Conservation (phyloP, 2,888 invertebrate species). For the Habroteleia sp. region DNA sequence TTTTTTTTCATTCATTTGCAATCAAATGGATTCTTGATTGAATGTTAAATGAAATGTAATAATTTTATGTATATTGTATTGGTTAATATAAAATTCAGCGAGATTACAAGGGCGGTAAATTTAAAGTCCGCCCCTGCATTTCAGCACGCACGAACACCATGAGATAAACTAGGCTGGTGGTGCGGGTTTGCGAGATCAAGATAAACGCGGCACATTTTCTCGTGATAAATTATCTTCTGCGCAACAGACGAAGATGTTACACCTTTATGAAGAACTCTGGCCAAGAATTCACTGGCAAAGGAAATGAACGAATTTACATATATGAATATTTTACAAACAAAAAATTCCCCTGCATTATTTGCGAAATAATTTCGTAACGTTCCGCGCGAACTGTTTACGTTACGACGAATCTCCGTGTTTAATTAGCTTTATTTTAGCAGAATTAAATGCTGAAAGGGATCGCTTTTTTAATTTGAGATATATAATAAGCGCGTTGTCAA, state of each 20-base stretch:
- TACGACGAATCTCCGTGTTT: slow-evolving; percentile 29
- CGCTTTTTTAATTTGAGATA: slow-evolving; percentile 22
- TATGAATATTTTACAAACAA: slow-evolving; percentile 54
- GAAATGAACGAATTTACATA: slow-evolving; percentile 62
- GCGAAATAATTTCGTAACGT: slow-evolving; percentile 34
- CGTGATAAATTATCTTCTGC: slow-evolving; percentile 54
- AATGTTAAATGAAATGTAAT: no score
- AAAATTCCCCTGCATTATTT: slow-evolving; percentile 30
- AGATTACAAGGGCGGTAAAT: neutral
- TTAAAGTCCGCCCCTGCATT: slow-evolving; percentile 4
- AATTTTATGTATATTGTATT: no score
- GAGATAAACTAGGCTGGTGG: slow-evolving; percentile 11
- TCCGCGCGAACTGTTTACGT: slow-evolving; percentile 27
- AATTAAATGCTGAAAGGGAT: slow-evolving; percentile 21
- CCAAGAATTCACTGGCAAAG: slow-evolving; percentile 37
- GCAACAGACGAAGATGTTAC: slow-evolving; percentile 48
- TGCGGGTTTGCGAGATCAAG: slow-evolving; percentile 27
- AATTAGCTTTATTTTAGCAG: slow-evolving; percentile 40
- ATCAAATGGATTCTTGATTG: no score
- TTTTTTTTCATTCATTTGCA: no score
- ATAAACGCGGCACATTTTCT: slow-evolving; percentile 43
- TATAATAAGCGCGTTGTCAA: slow-evolving; percentile 48
- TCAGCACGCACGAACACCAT: slow-evolving; percentile 32
- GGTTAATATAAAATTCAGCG: no score
- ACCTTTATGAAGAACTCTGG: slow-evolving; percentile 38